Conservation (phyloP, 2,113 vertebrate genomes). For the Psammodynastes pulverulentus region DNA sequence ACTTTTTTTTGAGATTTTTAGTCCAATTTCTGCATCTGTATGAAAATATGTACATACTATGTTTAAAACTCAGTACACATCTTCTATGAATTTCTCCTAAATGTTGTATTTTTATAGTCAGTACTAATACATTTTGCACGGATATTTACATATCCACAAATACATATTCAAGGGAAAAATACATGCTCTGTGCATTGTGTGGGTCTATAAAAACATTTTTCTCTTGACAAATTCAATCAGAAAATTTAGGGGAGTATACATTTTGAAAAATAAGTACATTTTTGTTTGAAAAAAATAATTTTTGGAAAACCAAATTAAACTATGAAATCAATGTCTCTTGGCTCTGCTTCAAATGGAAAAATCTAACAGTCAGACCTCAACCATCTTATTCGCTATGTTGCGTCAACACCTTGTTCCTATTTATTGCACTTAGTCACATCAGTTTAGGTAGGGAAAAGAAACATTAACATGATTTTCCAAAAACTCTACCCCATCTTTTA, state of each 20-base stretch:
- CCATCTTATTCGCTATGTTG: background rate
- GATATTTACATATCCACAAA: background rate
- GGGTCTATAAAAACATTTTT: background rate
- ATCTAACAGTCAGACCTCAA: background rate
- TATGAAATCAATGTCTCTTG: background rate
- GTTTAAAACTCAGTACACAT: background rate
- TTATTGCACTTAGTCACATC: background rate
- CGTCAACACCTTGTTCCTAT: background rate
- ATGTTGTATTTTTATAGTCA: background rate
- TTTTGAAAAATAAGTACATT: background rate
- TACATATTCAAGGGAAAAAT: background rate
- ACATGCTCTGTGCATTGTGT: background rate
- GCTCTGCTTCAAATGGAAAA: background rate
- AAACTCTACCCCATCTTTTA: background rate
- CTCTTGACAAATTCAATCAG: background rate
- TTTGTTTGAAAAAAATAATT: background rate
- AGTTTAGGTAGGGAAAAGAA: background rate
- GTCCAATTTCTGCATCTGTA: background rate
- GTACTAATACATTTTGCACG: background rate
- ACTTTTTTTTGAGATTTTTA: background rate
- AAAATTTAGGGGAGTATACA: background rate
- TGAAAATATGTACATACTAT: background rate
- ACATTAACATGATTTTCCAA: background rate
- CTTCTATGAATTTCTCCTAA: background rate
- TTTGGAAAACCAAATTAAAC: background rate